Conservation (phyloP, 1,140 invertebrate species). For the Ceratosolen fusciceps region DNA sequence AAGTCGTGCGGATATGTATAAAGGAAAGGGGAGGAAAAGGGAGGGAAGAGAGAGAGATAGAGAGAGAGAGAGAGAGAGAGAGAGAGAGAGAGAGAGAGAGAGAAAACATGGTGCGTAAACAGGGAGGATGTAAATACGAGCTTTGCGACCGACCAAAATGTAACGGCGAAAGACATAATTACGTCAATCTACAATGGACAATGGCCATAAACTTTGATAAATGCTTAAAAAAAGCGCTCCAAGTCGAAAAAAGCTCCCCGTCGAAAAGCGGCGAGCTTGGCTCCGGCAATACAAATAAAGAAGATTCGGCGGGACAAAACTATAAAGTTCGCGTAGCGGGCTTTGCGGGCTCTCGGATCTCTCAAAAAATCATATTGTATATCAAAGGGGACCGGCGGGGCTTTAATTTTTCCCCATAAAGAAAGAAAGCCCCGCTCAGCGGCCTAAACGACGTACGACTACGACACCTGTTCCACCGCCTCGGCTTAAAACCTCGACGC, state of each 20-base stretch:
- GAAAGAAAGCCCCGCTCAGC: neutral
- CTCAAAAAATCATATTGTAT: constrained; percentile 38
- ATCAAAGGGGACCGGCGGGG: neutral
- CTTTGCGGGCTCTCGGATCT: constrained; percentile 28
- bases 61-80: too few species aligned
- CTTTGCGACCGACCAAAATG: neutral
- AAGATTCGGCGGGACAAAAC: neutral
- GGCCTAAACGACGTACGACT: constrained; percentile 39
- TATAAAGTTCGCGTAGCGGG: constrained; percentile 9
- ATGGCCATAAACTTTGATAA: constrained; percentile 25
- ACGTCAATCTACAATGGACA: constrained; percentile 11
- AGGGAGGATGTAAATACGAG: too few species aligned
- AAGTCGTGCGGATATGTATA: too few species aligned
- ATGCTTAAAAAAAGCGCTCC: neutral
- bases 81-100: too few species aligned
- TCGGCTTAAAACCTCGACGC: constrained; percentile 33
- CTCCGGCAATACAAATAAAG: neutral
- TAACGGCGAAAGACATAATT: constrained; percentile 12
- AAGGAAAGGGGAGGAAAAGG: too few species aligned
- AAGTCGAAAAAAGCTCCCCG: too few species aligned
- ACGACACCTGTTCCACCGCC: constrained; percentile 41
- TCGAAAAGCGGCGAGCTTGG: too few species aligned
- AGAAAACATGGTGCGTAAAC: too few species aligned
- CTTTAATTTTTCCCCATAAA: constrained; percentile 44
- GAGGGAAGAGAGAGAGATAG: too few species aligned